These are phyloP conservation scores for Drosophila sproati DNA, from an alignment of 1,140 invertebrate genomes.

Conservation along the genomic window DNA sequence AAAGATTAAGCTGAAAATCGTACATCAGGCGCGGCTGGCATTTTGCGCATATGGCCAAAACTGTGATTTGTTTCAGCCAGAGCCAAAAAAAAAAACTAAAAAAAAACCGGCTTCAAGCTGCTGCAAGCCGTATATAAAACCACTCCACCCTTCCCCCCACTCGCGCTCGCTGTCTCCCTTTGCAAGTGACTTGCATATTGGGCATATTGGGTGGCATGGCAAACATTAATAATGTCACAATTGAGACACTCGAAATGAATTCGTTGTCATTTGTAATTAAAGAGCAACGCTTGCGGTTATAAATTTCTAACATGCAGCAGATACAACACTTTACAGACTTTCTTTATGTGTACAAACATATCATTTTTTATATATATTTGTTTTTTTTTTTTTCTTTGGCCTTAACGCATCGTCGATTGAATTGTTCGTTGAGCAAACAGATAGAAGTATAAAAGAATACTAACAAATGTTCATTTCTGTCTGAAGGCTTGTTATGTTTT, in stretches of 20 bases:
- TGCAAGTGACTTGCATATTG: no score
- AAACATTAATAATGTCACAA: slow-evolving; percentile 83
- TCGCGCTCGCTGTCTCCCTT: slow-evolving; percentile 10
- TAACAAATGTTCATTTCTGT: slow-evolving; percentile 66
- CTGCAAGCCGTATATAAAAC: neutral
- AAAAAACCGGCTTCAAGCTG: slow-evolving; percentile 32
- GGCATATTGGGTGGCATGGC: slow-evolving; percentile 81
- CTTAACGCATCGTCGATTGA: slow-evolving; percentile 69
- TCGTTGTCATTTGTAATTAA: slow-evolving; percentile 80
- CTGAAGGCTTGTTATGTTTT: slow-evolving; percentile 35
- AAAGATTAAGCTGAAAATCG: slow-evolving; percentile 79
- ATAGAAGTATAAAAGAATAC: slow-evolving; percentile 38
- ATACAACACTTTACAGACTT: slow-evolving; percentile 39
- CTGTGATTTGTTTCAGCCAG: slow-evolving; percentile 72
- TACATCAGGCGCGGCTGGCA: slow-evolving; percentile 73
- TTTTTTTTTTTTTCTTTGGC: slow-evolving; percentile 20
- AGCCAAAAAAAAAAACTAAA: slow-evolving; percentile 36
- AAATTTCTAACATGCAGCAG: slow-evolving; percentile 68
- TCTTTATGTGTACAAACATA: slow-evolving; percentile 20
- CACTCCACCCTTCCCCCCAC: neutral
- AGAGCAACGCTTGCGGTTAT: slow-evolving; percentile 76
- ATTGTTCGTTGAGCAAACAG: slow-evolving; percentile 73
- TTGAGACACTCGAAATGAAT: slow-evolving; percentile 82
- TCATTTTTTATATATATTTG: slow-evolving; percentile 15
- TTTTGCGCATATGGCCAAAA: slow-evolving; percentile 73